Base-by-base conservation (phyloP, 2,113 vertebrate genomes). In the Platycercus adscitus region DNA sequence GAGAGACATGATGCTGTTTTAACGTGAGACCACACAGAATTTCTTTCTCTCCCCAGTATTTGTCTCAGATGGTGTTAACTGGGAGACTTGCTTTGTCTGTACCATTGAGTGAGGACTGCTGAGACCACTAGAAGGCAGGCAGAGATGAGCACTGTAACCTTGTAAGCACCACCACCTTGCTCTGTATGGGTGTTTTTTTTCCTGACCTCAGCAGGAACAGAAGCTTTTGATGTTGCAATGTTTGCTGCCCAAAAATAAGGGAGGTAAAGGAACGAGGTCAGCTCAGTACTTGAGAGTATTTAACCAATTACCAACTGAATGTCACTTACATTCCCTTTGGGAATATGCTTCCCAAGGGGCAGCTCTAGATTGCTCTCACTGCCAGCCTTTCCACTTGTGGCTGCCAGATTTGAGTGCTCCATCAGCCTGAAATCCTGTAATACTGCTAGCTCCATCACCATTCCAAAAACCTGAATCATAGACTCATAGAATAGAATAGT, bases 181-280 rank as follows among this genome's bases (percentile, higher is more conserved):
- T 82, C 37, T 7, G 3, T 26, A 61, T 0, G 1, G 12, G 41
- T 53, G 33, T 0, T 24, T 53, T 85, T 86, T 80, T 56, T 20
- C 20, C 72, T 8, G 5, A 83, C 29, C 29, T 94, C 76, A 86
- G 88, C 86, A 92, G 80, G 88, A 95, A 88, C 52, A 76, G 76
- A 75, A 93, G 80, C 24, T 5, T 89, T 81, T 79, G 72, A 84
- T 84, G 86, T 96, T 49, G 76, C 80, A 95, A 93, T 33, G 69
- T 75, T 64, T 93, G 88, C 70, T 91, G 86, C 56, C 89, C 11
- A 52, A 91, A 94, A 94, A 65, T 24, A 65, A 93, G 80, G 80
- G 95, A 94, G 90, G 69, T 80, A 68, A 75, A 81, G 72, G 49
- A 91, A 93, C 8, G 68, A 93, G 86, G 88, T 84, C 86, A 91